Conservation (phyloP, 2,113 vertebrate genomes). For the Crotalus tigris region DNA sequence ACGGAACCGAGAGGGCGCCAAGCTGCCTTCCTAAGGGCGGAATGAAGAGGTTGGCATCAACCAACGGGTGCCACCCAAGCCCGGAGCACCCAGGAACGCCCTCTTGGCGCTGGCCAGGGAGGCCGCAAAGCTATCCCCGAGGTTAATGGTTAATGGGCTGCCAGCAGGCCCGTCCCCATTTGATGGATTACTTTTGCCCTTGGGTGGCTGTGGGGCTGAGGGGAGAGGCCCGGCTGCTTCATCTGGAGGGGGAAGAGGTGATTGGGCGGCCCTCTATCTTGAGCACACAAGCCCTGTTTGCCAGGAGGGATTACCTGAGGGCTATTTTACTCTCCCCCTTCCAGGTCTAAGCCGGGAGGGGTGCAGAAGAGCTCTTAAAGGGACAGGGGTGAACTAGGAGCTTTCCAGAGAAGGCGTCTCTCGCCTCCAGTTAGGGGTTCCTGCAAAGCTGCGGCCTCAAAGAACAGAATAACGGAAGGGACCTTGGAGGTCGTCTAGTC, state of each 20-base stretch:
- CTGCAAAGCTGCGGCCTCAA: neutral
- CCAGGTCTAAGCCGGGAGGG: neutral
- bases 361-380: slow-evolving; percentile 1
- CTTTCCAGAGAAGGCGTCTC: neutral
- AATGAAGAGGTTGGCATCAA: neutral
- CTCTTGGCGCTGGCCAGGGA: neutral
- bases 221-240: slow-evolving; percentile 8
- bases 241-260: neutral
- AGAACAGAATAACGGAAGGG: neutral
- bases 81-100: neutral
- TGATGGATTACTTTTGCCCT: slow-evolving; percentile 17
- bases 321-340: neutral
- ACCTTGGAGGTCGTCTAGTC: neutral
- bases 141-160: slow-evolving; percentile 33
- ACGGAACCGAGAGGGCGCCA: neutral
- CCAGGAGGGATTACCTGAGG: slow-evolving; percentile 23
- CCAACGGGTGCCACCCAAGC: neutral
- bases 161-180: neutral
- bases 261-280: neutral
- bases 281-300: slow-evolving; percentile 25
- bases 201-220: neutral
- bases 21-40: neutral
- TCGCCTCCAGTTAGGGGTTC: neutral
- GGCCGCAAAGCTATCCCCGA: neutral
- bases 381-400: neutral